Percentiles rank a stretch among this genome's conserved stretches.
These are phyloP conservation scores for Solea senegalensis DNA, from an alignment of 2,113 vertebrate genomes.

Conservation along the genomic window DNA sequence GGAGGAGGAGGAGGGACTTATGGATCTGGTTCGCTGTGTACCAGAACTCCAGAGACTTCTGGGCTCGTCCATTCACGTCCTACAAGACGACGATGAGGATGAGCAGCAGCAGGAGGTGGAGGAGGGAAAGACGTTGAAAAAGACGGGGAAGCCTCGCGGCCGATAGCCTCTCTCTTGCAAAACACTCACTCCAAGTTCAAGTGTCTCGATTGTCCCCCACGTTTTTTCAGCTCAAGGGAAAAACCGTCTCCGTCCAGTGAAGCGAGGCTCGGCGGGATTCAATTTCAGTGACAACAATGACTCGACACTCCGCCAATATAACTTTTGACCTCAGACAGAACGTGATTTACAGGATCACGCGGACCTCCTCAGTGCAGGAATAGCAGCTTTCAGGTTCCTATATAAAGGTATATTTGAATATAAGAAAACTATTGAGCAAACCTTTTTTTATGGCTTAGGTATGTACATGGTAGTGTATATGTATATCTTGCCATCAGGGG, in stretches of 20 bases:
- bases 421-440: conserved; percentile 62
- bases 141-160: conserved; percentile 55
- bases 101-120: conserved; percentile 43
- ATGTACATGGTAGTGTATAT: conserved; percentile 79
- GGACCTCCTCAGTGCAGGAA: conserved; percentile 54
- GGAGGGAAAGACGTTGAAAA: conserved; percentile 27
- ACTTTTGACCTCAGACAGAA: conserved; percentile 71
- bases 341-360: conserved; percentile 51
- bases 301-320: conserved; percentile 53
- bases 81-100: conserved; percentile 74
- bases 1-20: conserved; percentile 82
- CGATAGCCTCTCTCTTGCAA: conserved; percentile 70
- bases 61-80: conserved; percentile 86
- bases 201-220: background rate
- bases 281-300: conserved; percentile 51
- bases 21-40: conserved; percentile 93
- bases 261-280: conserved; percentile 37
- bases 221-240: conserved; percentile 50
- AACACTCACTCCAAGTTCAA: background rate
- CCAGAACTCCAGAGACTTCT: conserved; percentile 92
- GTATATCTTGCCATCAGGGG: conserved; percentile 83
- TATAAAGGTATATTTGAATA: conserved; percentile 80
- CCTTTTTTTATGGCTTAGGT: conserved; percentile 64
- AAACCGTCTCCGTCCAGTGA: conserved; percentile 60
- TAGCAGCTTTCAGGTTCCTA: conserved; percentile 79